Conservation (phyloP, 2,797 vertebrate genomes). For the Numenius phaeopus region DNA sequence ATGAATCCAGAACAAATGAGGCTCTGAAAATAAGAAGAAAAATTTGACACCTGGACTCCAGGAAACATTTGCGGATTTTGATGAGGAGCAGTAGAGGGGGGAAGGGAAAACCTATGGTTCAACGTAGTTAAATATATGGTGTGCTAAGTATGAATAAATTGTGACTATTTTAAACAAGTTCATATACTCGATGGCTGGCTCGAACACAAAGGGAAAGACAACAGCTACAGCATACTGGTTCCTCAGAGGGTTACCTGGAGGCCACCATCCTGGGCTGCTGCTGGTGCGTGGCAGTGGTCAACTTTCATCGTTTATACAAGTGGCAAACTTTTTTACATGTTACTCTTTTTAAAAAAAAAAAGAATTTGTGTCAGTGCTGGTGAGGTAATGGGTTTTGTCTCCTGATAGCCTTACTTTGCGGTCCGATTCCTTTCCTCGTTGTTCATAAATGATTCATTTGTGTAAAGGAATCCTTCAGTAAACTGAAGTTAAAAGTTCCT, state of each 20-base stretch:
- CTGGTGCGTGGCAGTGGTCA: background rate
- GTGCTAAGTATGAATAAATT: constrained; percentile 61
- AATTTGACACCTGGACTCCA: constrained; percentile 52
- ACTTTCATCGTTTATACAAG: background rate
- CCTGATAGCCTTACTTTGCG: background rate
- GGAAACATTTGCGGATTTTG: constrained; percentile 58
- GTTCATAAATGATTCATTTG: background rate
- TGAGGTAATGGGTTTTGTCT: background rate
- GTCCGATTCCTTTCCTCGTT: fast-evolving
- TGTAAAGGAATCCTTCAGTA: background rate
- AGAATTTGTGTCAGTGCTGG: background rate
- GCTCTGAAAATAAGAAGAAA: constrained; percentile 49
- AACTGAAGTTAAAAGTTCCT: background rate
- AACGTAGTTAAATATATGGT: constrained; percentile 34
- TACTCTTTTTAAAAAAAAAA: background rate
- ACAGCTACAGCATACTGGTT: background rate
- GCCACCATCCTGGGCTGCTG: background rate
- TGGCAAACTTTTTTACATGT: background rate
- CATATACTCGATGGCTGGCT: background rate
- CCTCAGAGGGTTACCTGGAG: constrained; percentile 16
- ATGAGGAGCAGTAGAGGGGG: background rate
- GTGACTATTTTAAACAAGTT: constrained; percentile 50
- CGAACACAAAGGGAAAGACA: background rate
- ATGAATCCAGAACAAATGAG: constrained; percentile 59
- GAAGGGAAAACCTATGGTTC: constrained; percentile 17